A percentile compares a stretch with the other conserved stretches of the same genome.
phyloP scores from a whole-genome alignment of 1,140 invertebrate species.

The Drosophila kanapiae region DNA sequence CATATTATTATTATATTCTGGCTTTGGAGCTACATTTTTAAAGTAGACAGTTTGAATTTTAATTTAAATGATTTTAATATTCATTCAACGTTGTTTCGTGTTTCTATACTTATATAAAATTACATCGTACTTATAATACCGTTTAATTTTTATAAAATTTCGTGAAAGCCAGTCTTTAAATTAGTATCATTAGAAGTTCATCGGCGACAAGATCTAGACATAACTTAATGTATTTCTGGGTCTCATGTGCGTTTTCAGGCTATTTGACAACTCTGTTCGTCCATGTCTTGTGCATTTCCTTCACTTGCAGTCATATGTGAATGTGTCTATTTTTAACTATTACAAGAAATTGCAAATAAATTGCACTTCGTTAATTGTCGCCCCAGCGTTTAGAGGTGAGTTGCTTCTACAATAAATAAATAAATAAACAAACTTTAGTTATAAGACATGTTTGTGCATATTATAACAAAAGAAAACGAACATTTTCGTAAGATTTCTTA shows the following conservation, averaged over 20 bases:
- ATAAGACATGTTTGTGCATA: accelerated
- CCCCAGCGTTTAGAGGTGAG: slow-evolving; percentile 29
- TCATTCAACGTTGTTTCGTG: no score
- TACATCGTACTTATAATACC: background rate
- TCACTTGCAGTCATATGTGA: slow-evolving; percentile 41
- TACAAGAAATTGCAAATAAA: slow-evolving; percentile 45
- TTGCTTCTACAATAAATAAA: background rate
- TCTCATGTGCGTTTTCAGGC: background rate
- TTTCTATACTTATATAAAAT: no score
- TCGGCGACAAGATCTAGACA: background rate
- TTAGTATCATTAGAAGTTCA: background rate
- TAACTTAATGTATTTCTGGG: background rate
- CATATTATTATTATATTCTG: background rate
- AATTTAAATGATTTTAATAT: background rate
- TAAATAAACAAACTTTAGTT: background rate
- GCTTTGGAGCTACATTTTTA: background rate
- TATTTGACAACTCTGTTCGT: slow-evolving; percentile 29
- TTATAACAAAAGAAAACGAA: background rate
- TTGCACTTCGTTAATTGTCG: slow-evolving; percentile 41
- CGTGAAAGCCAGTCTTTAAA: background rate
- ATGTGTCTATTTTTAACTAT: slow-evolving; percentile 64
- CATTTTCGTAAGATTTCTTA: no score
- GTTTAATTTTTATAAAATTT: background rate
- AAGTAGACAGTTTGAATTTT: background rate
- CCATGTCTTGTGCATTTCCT: slow-evolving; percentile 21